A percentile compares a stretch with the other conserved stretches of the same genome.
Evolutionary conservation across 2,113 vertebrate genomes (phyloP).

Genomic region (Tychaedon coryphoeus): DNA sequence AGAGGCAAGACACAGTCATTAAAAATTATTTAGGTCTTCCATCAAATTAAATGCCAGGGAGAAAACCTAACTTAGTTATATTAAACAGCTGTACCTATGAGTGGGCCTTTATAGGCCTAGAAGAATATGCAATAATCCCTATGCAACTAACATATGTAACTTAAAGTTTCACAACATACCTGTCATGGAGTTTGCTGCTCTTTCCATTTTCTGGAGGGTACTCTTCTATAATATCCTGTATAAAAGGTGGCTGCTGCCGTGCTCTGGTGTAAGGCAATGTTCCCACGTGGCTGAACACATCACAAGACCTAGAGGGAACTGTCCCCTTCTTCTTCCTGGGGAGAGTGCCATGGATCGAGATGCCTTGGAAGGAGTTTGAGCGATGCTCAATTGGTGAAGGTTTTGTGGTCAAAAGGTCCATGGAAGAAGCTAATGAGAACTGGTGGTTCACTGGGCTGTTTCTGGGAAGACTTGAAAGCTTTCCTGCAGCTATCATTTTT

Average conservation of each 20-base stretch:
- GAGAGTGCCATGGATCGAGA: constrained; percentile 94
- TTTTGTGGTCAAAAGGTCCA: constrained; percentile 91
- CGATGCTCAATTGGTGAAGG: constrained; percentile 58
- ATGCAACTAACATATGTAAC: neutral
- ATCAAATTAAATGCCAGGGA: neutral
- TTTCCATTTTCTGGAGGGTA: constrained; percentile 63
- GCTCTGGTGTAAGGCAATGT: constrained; percentile 60
- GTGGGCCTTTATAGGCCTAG: neutral
- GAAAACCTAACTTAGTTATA: neutral
- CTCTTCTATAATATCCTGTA: constrained; percentile 79
- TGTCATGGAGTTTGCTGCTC: constrained; percentile 60
- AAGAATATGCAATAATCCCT: neutral
- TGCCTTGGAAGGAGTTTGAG: constrained; percentile 74
- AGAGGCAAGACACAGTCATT: neutral
- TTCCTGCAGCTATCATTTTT: constrained; percentile 93
- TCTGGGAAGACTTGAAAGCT: constrained; percentile 89
- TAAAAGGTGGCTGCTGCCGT: constrained; percentile 67
- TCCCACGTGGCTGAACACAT: constrained; percentile 63
- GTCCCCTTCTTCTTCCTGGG: constrained; percentile 88
- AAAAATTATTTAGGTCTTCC: neutral
- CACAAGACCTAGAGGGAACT: constrained; percentile 63
- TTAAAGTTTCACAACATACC: constrained; percentile 71
- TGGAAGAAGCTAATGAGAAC: constrained; percentile 83
- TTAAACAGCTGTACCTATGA: neutral
- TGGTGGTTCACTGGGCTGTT: constrained; percentile 76